Percentiles rank a stretch among this genome's conserved stretches.
These are phyloP conservation scores for Desmodus rotundus DNA, from an alignment of 2,113 vertebrate species.

Conservation along the genomic window DNA sequence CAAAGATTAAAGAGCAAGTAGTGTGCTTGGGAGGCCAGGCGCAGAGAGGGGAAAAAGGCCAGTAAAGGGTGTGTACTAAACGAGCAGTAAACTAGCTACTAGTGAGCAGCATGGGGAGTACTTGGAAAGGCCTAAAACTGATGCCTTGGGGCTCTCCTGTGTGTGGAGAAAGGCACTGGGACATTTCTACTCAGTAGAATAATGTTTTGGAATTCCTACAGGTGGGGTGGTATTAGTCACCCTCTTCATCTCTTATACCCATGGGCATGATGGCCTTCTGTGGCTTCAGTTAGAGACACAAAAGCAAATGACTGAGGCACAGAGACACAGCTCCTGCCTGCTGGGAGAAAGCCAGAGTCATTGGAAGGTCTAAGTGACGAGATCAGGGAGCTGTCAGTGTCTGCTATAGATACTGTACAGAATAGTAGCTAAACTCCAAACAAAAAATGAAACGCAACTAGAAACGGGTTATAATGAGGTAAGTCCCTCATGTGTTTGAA, in stretches of 20 bases:
- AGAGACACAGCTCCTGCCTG: neutral
- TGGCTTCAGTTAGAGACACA: neutral
- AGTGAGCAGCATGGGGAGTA: neutral
- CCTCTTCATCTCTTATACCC: neutral
- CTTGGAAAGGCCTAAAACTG: neutral
- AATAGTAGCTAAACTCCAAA: neutral
- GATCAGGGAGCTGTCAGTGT: accelerated
- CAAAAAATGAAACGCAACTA: neutral
- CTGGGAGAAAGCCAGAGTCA: neutral
- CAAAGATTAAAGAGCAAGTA: neutral
- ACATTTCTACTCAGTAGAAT: neutral
- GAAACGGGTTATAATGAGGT: neutral
- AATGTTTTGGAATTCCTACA: neutral
- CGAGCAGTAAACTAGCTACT: neutral
- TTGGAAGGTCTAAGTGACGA: neutral
- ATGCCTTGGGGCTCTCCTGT: neutral
- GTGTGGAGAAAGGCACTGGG: neutral
- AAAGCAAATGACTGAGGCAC: neutral
- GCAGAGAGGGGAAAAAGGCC: neutral
- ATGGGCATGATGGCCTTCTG: neutral
- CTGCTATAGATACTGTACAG: neutral
- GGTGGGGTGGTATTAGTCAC: neutral
- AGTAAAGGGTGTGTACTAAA: neutral
- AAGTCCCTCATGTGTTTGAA: neutral
- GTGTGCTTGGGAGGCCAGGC: neutral